phyloP scores from a whole-genome alignment of 1,140 invertebrate species.

The Drosophila malerkotliana region DNA sequence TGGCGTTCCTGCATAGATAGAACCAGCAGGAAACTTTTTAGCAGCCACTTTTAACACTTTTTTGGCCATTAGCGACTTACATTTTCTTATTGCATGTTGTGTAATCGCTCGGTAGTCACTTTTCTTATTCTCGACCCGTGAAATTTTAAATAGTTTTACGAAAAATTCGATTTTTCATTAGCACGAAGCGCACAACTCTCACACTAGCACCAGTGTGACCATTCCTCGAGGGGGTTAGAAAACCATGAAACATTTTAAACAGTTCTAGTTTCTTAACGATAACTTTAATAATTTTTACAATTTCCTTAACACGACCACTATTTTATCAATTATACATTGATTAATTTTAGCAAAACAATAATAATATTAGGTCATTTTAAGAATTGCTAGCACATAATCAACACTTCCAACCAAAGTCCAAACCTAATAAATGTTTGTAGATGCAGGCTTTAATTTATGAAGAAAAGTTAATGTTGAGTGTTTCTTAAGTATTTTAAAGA shows the following conservation, averaged over 20 bases:
- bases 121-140: constrained; percentile 30
- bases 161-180: constrained; percentile 60
- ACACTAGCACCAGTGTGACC: constrained; percentile 31
- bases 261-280: no score
- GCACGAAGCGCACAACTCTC: constrained; percentile 40
- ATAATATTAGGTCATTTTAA: no score
- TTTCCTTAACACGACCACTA: no score
- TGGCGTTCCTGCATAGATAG: constrained; percentile 62
- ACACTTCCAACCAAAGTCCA: no score
- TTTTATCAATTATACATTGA: no score
- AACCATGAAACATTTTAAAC: not conserved
- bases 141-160: constrained; percentile 22
- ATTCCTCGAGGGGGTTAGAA: not conserved
- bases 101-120: constrained; percentile 24
- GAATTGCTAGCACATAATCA: no score
- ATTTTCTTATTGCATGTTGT: constrained; percentile 48
- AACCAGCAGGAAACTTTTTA: constrained; percentile 35
- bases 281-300: no score
- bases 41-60: not conserved
- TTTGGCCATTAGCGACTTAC: constrained; percentile 46
- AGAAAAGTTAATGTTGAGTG: no score
- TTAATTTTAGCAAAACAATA: no score
- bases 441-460: no score
- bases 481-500: no score
- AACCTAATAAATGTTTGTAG: no score